Evolutionary conservation across 2,888 invertebrate species (phyloP).

Genomic region (Lapara coniferarum): DNA sequence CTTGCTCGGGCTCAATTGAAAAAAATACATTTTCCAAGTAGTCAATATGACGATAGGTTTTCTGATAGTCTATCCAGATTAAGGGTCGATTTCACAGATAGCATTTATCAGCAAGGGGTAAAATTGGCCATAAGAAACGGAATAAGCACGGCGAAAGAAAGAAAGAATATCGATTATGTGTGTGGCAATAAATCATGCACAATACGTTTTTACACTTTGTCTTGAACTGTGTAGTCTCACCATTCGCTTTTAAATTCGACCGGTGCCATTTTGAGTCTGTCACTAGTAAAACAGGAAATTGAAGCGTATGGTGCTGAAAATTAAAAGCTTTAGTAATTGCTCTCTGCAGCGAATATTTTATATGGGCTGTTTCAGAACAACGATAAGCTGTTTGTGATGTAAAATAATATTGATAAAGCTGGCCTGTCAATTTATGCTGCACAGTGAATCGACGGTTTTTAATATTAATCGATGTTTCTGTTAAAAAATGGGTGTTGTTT

Average conservation of each 20-base stretch:
- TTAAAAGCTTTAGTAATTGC: slow-evolving; percentile 14
- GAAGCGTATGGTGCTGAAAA: slow-evolving; percentile 1
- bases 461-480: background rate
- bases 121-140: no score
- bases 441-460: background rate
- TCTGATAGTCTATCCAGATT: no score
- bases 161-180: no score
- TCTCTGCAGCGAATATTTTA: background rate
- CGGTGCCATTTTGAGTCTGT: background rate
- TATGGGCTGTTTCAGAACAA: background rate
- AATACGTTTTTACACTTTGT: background rate
- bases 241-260: background rate
- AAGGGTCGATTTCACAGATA: no score
- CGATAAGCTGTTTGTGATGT: slow-evolving; percentile 12
- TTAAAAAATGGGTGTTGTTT: background rate
- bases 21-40: no score
- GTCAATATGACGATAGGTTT: no score
- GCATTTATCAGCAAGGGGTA: no score
- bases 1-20: no score
- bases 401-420: slow-evolving; percentile 15
- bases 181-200: background rate
- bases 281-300: background rate
- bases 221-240: background rate
- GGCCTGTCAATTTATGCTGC: background rate
- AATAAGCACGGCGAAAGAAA: no score